These are phyloP conservation scores for Drosophila paramelanica DNA, from an alignment of 2,888 invertebrate species.

Conservation along the genomic window DNA sequence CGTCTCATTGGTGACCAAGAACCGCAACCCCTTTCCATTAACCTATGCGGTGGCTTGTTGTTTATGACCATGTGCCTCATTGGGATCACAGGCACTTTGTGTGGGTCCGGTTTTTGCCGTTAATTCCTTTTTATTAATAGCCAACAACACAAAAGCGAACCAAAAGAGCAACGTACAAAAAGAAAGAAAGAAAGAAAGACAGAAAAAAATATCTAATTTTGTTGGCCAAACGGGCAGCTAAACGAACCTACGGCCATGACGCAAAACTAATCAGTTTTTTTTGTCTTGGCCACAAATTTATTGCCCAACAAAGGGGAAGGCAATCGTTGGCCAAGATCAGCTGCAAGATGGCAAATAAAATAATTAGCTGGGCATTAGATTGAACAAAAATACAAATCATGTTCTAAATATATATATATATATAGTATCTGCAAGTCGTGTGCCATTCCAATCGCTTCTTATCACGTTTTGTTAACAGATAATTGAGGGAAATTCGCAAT, in stretches of 20 bases:
- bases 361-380: neutral
- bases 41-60: slow-evolving; percentile 57
- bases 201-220: slow-evolving; percentile 49
- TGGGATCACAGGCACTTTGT: slow-evolving; percentile 66
- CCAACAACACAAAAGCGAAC: slow-evolving; percentile 56
- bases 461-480: slow-evolving; percentile 16
- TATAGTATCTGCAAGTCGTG: neutral
- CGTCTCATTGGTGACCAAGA: neutral
- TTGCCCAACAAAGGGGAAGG: slow-evolving; percentile 23
- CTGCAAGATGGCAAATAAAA: neutral
- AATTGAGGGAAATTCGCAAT: slow-evolving; percentile 39
- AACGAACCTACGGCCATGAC: slow-evolving; percentile 38
- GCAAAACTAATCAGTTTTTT: slow-evolving; percentile 69
- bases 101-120: slow-evolving; percentile 77
- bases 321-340: neutral
- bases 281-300: slow-evolving; percentile 23
- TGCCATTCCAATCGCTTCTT: neutral
- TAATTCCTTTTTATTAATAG: slow-evolving; percentile 81
- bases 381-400: too few species aligned
- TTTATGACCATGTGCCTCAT: slow-evolving; percentile 75
- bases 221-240: slow-evolving; percentile 50
- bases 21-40: slow-evolving; percentile 26
- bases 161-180: slow-evolving; percentile 14
- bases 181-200: too few species aligned
- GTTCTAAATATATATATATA: neutral